Evolutionary conservation across 2,888 invertebrate genomes (phyloP).

Genomic region (Ochlodes sylvanus): DNA sequence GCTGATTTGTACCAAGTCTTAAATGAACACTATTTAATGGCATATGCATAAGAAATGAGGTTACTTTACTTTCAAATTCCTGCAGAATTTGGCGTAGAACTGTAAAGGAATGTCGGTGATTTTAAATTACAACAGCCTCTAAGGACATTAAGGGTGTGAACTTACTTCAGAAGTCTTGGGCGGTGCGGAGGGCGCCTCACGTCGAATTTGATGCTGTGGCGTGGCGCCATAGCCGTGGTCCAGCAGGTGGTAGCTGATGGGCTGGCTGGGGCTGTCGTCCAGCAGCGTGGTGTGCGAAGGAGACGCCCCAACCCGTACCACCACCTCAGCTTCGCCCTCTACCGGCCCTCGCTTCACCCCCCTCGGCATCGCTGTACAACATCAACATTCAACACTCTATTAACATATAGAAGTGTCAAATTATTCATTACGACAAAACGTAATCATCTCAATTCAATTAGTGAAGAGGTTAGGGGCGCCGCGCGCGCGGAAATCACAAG

Average conservation of each 20-base stretch:
- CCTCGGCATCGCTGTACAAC: slow-evolving; percentile 84
- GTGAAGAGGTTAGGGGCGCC: slow-evolving; percentile 82
- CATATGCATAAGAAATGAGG: neutral
- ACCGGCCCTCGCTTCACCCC: slow-evolving; percentile 84
- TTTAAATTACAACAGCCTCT: neutral
- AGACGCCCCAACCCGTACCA: slow-evolving; percentile 80
- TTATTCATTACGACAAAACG: slow-evolving; percentile 50
- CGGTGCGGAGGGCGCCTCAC: slow-evolving; percentile 82
- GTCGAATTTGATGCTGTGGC: slow-evolving; percentile 88
- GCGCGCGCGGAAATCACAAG: slow-evolving; percentile 80
- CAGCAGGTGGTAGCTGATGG: slow-evolving; percentile 90
- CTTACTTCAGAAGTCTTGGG: slow-evolving; percentile 85
- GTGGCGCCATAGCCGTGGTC: slow-evolving; percentile 95
- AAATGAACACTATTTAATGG: neutral
- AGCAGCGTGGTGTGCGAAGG: slow-evolving; percentile 82
- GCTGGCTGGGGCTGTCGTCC: slow-evolving; percentile 81
- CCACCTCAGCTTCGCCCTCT: slow-evolving; percentile 82
- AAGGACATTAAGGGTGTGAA: slow-evolving; percentile 34
- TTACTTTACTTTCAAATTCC: neutral
- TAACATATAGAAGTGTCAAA: slow-evolving; percentile 41
- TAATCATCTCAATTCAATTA: slow-evolving; percentile 79
- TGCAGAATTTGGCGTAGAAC: neutral
- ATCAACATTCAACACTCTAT: slow-evolving; percentile 43
- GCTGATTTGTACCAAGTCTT: slow-evolving; percentile 25
- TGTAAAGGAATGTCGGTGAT: neutral